Evolutionary conservation across 2,113 vertebrate species (phyloP).

Genomic region (Strix uralensis): DNA sequence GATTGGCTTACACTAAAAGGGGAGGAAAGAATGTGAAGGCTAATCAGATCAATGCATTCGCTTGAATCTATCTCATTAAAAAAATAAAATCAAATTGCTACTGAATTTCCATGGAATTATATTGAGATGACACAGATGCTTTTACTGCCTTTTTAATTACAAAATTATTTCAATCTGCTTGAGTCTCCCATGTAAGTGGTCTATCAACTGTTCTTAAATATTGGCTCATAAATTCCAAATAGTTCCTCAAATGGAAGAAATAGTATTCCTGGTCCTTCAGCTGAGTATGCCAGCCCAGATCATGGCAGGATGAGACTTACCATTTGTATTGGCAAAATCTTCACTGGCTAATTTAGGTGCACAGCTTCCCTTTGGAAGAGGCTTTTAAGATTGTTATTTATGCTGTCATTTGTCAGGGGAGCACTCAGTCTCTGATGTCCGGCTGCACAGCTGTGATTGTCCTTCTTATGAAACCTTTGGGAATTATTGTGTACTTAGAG

Average conservation of each 20-base stretch:
- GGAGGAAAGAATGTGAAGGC: not conserved
- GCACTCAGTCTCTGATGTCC: not conserved
- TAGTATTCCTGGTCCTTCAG: not conserved
- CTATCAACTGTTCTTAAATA: constrained; percentile 17
- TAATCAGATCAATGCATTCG: not conserved
- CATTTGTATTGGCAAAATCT: not conserved
- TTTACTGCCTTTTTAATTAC: constrained; percentile 47
- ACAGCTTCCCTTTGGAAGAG: not conserved
- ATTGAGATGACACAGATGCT: not conserved
- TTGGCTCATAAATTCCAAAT: not conserved
- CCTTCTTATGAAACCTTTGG: not conserved
- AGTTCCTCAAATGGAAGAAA: not conserved
- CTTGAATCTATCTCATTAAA: not conserved
- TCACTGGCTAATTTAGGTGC: not conserved
- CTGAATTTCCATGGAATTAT: not conserved
- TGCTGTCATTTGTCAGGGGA: not conserved
- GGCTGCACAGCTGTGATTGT: not conserved
- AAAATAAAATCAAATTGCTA: constrained; percentile 27
- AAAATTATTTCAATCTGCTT: not conserved
- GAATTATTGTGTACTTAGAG: not conserved
- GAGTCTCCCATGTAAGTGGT: not conserved
- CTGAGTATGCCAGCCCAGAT: not conserved
- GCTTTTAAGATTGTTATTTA: constrained; percentile 14
- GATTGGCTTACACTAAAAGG: not conserved
- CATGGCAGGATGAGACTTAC: not conserved